phyloP scores from a whole-genome alignment of 30 jellyfish, hydroid and myxozoan genomes.

The Cassiopea xamachana region DNA sequence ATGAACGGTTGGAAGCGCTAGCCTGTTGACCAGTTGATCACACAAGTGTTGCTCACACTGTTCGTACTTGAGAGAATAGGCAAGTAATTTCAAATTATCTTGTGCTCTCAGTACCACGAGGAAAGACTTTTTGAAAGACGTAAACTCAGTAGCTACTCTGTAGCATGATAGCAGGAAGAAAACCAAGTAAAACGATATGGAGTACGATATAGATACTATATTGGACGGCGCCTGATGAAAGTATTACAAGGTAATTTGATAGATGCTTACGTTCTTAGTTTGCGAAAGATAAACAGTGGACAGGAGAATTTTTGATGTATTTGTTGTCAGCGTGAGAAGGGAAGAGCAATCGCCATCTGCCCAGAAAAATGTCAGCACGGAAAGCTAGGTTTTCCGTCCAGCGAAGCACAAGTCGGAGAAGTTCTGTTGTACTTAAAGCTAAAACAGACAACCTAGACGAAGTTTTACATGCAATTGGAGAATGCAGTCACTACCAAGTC shows the following conservation, averaged over 20 bases:
- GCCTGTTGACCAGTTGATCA: too few species aligned
- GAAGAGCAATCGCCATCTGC: neutral
- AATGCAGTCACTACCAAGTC: slow-evolving; percentile 69
- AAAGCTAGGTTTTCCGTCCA: slow-evolving; percentile 17
- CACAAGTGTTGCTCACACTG: too few species aligned
- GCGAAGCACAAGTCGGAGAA: slow-evolving; percentile 43
- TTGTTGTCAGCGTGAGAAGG: slow-evolving; percentile 44
- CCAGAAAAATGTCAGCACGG: slow-evolving; percentile 14
- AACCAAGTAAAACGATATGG: too few species aligned
- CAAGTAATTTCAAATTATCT: too few species aligned
- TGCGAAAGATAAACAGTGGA: slow-evolving; percentile 26
- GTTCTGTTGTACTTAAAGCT: slow-evolving; percentile 24
- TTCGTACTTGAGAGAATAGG: too few species aligned
- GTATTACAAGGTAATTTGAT: neutral
- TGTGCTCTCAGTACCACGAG: too few species aligned
- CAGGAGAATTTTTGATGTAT: neutral
- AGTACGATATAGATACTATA: neutral
- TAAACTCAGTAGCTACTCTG: too few species aligned
- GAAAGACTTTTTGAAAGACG: too few species aligned
- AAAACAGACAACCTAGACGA: slow-evolving; percentile 61
- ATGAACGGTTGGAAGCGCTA: too few species aligned
- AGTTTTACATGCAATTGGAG: slow-evolving; percentile 67
- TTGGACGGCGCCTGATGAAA: neutral
- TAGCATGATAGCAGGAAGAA: too few species aligned
- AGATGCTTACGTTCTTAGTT: neutral